These are phyloP conservation scores for Pemphredon lugubris DNA, from an alignment of 2,888 invertebrate genomes.

Conservation along the genomic window DNA sequence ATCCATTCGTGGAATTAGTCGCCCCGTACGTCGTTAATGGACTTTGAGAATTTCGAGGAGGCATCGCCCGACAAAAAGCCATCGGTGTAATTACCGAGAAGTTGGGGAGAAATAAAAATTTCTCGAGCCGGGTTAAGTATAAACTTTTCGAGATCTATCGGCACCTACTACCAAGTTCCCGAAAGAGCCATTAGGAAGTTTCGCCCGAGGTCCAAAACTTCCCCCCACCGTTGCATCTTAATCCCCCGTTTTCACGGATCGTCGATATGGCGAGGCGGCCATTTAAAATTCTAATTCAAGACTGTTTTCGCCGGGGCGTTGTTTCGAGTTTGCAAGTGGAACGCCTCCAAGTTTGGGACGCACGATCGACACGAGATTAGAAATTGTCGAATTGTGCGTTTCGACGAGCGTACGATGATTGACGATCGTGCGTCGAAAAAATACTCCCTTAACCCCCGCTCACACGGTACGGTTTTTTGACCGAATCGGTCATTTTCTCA, in stretches of 20 bases:
- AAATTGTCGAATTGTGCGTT: not conserved
- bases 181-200: constrained; percentile 64
- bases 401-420: not conserved
- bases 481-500: too few species aligned
- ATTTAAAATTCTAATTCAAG: constrained; percentile 62
- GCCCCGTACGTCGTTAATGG: too few species aligned
- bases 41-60: too few species aligned
- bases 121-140: constrained; percentile 36
- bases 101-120: not conserved
- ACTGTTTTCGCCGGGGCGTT: constrained; percentile 39
- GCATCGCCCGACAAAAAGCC: too few species aligned
- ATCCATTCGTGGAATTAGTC: too few species aligned
- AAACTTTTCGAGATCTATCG: constrained; percentile 53
- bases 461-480: too few species aligned
- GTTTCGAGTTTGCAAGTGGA: constrained; percentile 13
- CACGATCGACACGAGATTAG: too few species aligned
- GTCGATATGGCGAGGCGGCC: constrained; percentile 33
- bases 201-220: constrained; percentile 16
- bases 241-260: constrained; percentile 56
- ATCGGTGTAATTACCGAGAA: not conserved
- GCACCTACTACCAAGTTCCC: constrained; percentile 34
- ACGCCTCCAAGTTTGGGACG: too few species aligned
- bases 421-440: too few species aligned
- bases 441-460: too few species aligned
- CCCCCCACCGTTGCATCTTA: constrained; percentile 40